Evolutionary conservation across 1,140 invertebrate genomes (phyloP), one percentile per base, ranked within the genome.

Genomic region (Drosophila azteca): DNA sequence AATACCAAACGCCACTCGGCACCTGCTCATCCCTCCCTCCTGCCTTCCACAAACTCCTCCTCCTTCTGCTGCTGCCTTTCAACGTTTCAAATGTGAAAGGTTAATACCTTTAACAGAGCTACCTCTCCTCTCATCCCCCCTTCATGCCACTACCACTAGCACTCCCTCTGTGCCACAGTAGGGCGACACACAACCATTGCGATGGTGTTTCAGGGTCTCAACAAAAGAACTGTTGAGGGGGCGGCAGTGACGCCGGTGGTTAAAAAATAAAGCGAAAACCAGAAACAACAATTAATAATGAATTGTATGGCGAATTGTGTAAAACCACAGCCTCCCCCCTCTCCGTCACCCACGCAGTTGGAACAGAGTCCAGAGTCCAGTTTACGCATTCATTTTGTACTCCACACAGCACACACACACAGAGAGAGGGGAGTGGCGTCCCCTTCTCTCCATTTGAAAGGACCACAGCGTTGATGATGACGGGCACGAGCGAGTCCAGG

Each of bases 221-320:
- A 54, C 11, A 26, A 44, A 54, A 41, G 39, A 39, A 48, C 20
- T 49, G 61, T 50, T 26, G 49, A 35, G 52, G 9, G 46, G 29
- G 11, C 39, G 17, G 9, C 9, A n/a, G n/a, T n/a, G n/a, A n/a
- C n/a, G 11, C 3, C 11, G 35, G 35, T 1, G 35, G 35, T 39
- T 39, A 70, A 45, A 26, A 61, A 61, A 61, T 57, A 60, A 55
- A 63, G 68, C 67, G 70, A 72, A 79, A 83, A 88, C 71, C 79
- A 79, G 71, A 70, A 39, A 83, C 83, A 82, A 79, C 79, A 88
- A 88, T 88, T 88, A 88, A 88, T 88, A 88, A 88, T 88, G 83
- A 88, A 88, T 84, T 84, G 81, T 84, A 79, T 84, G 78, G 81
- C 79, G 81, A 84, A 84, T 88, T 88, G 83, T 83, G 83, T 71